phyloP scores from a whole-genome alignment of 2,888 invertebrate species.

The Agriopis aurantiaria region DNA sequence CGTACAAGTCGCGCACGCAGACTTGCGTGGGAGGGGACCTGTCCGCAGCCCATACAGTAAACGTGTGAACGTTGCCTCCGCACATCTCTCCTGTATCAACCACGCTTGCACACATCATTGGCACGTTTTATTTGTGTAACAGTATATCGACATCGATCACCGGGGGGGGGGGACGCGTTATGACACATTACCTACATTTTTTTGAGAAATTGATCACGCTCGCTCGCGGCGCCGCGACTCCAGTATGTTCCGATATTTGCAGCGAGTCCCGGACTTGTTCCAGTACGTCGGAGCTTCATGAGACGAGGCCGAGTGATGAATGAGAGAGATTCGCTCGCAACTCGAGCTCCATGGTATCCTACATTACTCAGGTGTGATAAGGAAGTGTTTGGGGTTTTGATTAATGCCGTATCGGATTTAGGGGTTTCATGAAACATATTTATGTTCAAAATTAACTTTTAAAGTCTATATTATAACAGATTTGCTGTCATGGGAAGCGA shows the following conservation, averaged over 20 bases:
- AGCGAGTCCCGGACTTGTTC: background rate
- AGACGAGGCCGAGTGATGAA: slow-evolving; percentile 5
- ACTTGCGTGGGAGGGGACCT: too few species aligned
- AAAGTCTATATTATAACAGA: too few species aligned
- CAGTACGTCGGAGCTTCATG: background rate
- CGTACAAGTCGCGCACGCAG: too few species aligned
- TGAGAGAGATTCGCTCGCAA: background rate
- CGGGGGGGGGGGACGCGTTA: too few species aligned
- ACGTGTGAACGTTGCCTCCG: too few species aligned
- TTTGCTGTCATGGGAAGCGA: too few species aligned
- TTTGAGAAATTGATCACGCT: background rate
- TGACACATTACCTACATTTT: background rate
- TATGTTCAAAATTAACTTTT: too few species aligned
- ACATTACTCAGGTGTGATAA: background rate
- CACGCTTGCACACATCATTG: slow-evolving; percentile 1
- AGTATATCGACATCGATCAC: slow-evolving; percentile 7
- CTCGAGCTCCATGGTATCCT: background rate
- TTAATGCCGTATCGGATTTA: background rate
- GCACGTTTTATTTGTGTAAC: slow-evolving; percentile 11
- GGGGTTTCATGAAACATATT: background rate
- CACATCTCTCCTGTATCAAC: background rate
- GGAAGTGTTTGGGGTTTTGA: background rate
- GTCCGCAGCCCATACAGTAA: too few species aligned
- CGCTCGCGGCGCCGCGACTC: background rate
- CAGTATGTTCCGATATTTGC: background rate